phyloP scores from a whole-genome alignment of 2,113 vertebrate genomes.

The Embiotoca jacksoni region DNA sequence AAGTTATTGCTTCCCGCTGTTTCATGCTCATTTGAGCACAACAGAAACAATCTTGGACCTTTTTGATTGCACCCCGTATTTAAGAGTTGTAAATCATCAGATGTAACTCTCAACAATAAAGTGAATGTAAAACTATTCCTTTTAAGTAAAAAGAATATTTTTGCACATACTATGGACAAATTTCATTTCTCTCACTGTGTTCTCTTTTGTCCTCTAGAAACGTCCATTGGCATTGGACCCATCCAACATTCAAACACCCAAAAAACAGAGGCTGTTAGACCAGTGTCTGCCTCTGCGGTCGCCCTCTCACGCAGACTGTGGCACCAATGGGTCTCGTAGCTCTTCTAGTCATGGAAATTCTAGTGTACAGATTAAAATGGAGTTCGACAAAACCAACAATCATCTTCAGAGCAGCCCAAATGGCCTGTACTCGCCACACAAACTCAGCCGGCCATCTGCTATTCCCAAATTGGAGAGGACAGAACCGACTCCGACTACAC shows the following conservation, averaged over 20 bases:
- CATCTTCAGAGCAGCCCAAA: conserved; percentile 74
- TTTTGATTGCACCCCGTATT: too few relatives aligned
- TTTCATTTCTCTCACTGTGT: not conserved
- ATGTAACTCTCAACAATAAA: too few relatives aligned
- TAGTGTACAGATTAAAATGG: conserved; percentile 69
- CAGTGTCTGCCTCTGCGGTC: conserved; percentile 73
- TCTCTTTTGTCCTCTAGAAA: conserved; percentile 74
- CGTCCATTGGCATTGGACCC: conserved; percentile 80
- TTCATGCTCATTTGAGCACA: too few relatives aligned
- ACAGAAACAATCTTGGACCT: too few relatives aligned
- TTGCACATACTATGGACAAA: not conserved
- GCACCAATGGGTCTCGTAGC: conserved; percentile 51
- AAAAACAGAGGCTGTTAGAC: conserved; percentile 82
- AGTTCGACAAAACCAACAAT: conserved; percentile 70
- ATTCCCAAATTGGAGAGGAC: conserved; percentile 66
- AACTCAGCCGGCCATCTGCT: conserved; percentile 57
- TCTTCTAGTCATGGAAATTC: conserved; percentile 66
- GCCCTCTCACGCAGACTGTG: conserved; percentile 69
- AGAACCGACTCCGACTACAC: conserved; percentile 43
- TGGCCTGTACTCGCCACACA: conserved; percentile 74
- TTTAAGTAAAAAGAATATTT: not conserved
- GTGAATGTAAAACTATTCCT: too few relatives aligned
- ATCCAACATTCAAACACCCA: conserved; percentile 79
- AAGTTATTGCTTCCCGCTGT: too few relatives aligned
- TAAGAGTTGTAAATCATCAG: too few relatives aligned